These are phyloP conservation scores for Yponomeuta malinellus DNA, from an alignment of 2,888 invertebrate genomes.

Conservation along the genomic window DNA sequence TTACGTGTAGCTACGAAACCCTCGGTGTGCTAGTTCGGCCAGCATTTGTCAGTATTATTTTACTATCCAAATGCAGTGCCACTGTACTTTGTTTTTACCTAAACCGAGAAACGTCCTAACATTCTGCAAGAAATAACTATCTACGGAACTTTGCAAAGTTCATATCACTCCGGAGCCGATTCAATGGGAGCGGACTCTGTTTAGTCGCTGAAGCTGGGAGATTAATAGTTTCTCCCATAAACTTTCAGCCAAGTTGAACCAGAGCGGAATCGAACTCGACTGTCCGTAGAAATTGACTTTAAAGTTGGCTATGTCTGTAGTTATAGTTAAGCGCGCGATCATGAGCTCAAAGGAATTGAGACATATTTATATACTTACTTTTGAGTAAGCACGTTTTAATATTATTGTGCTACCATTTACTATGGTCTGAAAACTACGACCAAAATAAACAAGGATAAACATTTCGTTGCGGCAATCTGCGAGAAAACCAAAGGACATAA, in stretches of 20 bases:
- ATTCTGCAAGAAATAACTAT: not conserved
- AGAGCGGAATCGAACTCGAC: not conserved
- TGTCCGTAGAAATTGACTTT: conserved; percentile 5
- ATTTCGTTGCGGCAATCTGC: too few relatives aligned
- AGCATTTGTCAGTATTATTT: too few relatives aligned
- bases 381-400: too few relatives aligned
- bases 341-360: not conserved
- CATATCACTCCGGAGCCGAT: not conserved
- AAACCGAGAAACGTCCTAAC: not conserved
- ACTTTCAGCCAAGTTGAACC: conserved; percentile 2
- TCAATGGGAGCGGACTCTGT: not conserved
- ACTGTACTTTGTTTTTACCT: too few relatives aligned
- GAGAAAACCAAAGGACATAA: too few relatives aligned
- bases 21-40: too few relatives aligned
- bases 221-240: conserved; percentile 8
- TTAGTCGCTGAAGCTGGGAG: not conserved
- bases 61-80: too few relatives aligned
- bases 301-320: not conserved
- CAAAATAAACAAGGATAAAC: too few relatives aligned
- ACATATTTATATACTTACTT: too few relatives aligned
- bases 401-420: too few relatives aligned
- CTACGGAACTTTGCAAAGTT: not conserved
- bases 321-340: not conserved
- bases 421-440: too few relatives aligned
- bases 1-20: too few relatives aligned